A percentile compares a stretch with the other conserved stretches of the same genome.
phyloP scores from a whole-genome alignment of 2,113 vertebrate species.

The Prunella fulvescens region DNA sequence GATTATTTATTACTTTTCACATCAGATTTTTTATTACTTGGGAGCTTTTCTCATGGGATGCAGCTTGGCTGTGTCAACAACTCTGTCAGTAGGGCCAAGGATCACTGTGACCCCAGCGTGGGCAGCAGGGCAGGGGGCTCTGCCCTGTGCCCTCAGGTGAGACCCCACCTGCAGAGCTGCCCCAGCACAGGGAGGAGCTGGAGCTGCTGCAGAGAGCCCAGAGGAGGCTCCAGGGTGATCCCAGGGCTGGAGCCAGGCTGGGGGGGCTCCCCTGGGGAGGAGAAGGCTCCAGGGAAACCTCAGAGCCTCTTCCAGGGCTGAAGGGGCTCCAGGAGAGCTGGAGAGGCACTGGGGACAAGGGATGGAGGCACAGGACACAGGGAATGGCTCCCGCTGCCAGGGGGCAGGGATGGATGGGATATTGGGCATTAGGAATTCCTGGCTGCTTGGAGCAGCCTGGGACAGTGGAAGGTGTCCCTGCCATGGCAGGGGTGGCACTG shows the following conservation, averaged over 20 bases:
- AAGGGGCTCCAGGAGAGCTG: background rate
- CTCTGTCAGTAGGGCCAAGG: background rate
- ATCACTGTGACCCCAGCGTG: background rate
- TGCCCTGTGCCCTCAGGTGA: background rate
- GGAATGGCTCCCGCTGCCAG: background rate
- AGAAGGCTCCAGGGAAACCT: background rate
- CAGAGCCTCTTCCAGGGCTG: background rate
- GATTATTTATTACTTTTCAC: background rate
- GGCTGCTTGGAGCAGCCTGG: background rate
- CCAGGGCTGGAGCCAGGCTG: background rate
- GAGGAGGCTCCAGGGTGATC: background rate
- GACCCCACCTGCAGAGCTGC: background rate
- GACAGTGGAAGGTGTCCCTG: background rate
- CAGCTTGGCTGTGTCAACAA: rapidly evolving
- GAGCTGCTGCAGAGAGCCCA: background rate
- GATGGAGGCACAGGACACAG: background rate
- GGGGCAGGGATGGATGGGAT: rapidly evolving
- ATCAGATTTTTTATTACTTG: background rate
- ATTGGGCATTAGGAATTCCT: background rate
- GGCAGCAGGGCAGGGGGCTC: background rate
- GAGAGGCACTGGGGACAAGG: background rate
- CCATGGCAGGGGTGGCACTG: background rate
- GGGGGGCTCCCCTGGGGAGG: background rate
- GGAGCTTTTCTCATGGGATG: background rate
- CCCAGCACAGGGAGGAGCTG: background rate